phyloP scores from a whole-genome alignment of 2,888 invertebrate genomes.

The Neoscelio sp. region DNA sequence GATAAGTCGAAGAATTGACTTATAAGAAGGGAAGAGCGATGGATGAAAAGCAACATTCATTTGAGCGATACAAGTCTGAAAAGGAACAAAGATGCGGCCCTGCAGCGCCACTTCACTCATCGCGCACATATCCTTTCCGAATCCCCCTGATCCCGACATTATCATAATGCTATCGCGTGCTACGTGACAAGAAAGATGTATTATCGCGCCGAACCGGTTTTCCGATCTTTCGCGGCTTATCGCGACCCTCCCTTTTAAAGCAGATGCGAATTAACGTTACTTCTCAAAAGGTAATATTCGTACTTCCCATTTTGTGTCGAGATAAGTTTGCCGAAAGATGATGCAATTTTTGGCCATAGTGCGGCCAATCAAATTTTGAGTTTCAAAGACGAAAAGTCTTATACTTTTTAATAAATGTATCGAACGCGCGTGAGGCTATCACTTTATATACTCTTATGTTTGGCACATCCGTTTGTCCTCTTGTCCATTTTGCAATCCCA shows the following conservation, averaged over 20 bases:
- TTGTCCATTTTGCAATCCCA: conserved; percentile 28
- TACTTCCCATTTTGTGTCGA: background rate
- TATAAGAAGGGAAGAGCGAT: conserved; percentile 52
- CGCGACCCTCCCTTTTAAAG: conserved; percentile 68
- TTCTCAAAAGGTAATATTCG: conserved; percentile 56
- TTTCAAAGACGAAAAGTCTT: too few relatives aligned
- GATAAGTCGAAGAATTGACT: conserved; percentile 55
- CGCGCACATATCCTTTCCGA: conserved; percentile 77
- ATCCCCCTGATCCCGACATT: conserved; percentile 80
- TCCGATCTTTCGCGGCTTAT: conserved; percentile 73
- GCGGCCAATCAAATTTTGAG: too few relatives aligned
- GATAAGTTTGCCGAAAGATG: too few relatives aligned
- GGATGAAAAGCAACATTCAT: conserved; percentile 69
- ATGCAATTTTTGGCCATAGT: too few relatives aligned
- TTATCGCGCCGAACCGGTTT: conserved; percentile 74
- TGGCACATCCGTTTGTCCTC: conserved; percentile 20
- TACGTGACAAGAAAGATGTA: conserved; percentile 81
- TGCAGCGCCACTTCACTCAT: conserved; percentile 75
- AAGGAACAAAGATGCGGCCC: conserved; percentile 69
- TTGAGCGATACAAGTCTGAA: conserved; percentile 65
- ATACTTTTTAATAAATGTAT: conserved; percentile 9
- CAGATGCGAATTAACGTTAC: conserved; percentile 71
- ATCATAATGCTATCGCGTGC: conserved; percentile 80
- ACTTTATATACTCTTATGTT: conserved; percentile 38
- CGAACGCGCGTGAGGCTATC: conserved; percentile 14